phyloP scores from a whole-genome alignment of 1,140 invertebrate species.

The Pomacea maculata region DNA sequence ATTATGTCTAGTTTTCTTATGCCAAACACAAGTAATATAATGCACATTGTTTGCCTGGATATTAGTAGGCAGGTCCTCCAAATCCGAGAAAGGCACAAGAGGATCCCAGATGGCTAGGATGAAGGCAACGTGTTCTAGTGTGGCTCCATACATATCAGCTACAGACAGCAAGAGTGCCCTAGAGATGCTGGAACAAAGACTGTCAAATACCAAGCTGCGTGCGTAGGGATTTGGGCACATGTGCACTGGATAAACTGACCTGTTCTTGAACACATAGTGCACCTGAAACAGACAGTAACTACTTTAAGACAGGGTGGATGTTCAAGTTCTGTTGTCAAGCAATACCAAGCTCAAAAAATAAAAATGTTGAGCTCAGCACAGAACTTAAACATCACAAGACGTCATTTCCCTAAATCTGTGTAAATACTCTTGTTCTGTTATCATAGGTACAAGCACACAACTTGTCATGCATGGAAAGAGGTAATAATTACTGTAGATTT shows the following conservation, averaged over 20 bases:
- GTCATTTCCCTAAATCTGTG: too few species aligned
- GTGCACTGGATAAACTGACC: conserved; percentile 14
- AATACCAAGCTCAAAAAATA: too few species aligned
- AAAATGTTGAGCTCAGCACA: too few species aligned
- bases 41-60: background rate
- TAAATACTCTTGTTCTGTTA: too few species aligned
- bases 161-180: conserved; percentile 11
- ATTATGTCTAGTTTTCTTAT: too few species aligned
- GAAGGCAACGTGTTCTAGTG: conserved; percentile 18
- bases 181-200: conserved; percentile 20
- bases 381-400: too few species aligned
- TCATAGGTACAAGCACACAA: too few species aligned
- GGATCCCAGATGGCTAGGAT: conserved; percentile 12
- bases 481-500: too few species aligned
- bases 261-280: conserved; percentile 24
- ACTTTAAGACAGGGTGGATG: too few species aligned
- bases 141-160: conserved; percentile 3
- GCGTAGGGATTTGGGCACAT: conserved; percentile 20
- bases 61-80: conserved; percentile 17
- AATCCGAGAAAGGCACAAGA: conserved; percentile 17
- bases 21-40: background rate
- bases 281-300: conserved; percentile 2
- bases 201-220: conserved; percentile 14
- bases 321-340: too few species aligned
- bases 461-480: too few species aligned